Evolutionary conservation across 1,140 invertebrate species (phyloP), one percentile per base, ranked within the genome.

Genomic region (Drosophila pseudoobscura): DNA sequence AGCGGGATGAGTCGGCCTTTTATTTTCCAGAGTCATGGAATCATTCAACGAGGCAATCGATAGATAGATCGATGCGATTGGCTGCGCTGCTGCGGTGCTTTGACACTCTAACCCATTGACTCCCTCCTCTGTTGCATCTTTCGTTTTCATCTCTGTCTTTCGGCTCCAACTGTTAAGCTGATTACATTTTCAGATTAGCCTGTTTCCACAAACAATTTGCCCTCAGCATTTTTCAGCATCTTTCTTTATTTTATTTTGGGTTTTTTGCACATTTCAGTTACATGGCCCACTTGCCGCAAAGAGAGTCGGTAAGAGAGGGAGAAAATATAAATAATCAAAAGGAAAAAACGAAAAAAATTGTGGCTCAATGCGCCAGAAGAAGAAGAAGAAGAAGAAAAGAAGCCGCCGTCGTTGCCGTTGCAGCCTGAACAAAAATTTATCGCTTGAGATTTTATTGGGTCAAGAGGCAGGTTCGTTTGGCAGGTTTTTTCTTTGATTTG

Each of bases 101-200:
- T 55, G 65, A 69, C 65, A 69, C 65, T 69, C 2, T 57, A 69
- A 57, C 66, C 66, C 64, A 65, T 15, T 57, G 66, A 57, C 65
- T 69, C 68, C 68, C 50, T 54, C n/a, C 41, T 31, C 20, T 39
- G 46, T 41, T 45, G 22, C 24, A 45, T 43, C 51, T 47, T 62
- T 41, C 52, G 31, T 39, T 39, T 63, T 44, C 20, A 9, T 63
- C 17, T 39, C 29, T 55, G 22, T 41, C 49, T 26, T 41, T 46
- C 17, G 11, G n/a, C 39, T 24, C 8, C 39, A 61, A 51, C 58
- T 58, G 63, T 52, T 55, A 79, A 66, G 74, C 79, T 56, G 75
- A 77, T 84, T 83, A 78, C 50, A 65, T 82, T 83, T 82, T 59
- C 79, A 65, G 79, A 82, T 83, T 83, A 83, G 75, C 78, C 59